These are phyloP conservation scores for Drosophila stalkeri DNA, from an alignment of 2,888 invertebrate species.

Conservation along the genomic window DNA sequence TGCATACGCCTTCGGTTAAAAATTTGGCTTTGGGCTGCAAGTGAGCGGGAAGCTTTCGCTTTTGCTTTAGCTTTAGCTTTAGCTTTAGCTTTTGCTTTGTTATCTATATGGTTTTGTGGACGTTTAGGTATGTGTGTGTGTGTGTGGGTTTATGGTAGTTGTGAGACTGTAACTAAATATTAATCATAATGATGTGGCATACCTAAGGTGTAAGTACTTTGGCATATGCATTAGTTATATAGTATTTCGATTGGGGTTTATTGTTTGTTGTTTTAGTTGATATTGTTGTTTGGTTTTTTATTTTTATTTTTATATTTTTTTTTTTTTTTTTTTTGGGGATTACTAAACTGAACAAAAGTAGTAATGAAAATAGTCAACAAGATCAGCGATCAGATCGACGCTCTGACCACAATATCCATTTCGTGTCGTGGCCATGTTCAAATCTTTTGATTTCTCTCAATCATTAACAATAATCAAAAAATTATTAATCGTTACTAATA, in stretches of 20 bases:
- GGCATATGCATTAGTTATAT: constrained; percentile 46
- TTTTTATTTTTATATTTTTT: constrained; percentile 3
- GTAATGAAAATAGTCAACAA: constrained; percentile 76
- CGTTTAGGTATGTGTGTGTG: background rate
- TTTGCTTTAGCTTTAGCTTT: background rate
- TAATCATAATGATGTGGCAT: constrained; percentile 50
- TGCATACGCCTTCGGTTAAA: constrained; percentile 21
- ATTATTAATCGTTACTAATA: constrained; percentile 51
- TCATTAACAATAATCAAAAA: constrained; percentile 64
- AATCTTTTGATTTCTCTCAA: constrained; percentile 52
- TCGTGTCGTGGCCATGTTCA: constrained; percentile 39
- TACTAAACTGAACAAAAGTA: constrained; percentile 79
- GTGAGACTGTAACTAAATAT: constrained; percentile 42
- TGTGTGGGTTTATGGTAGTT: constrained; percentile 3
- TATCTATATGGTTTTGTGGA: background rate
- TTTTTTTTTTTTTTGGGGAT: constrained; percentile 34
- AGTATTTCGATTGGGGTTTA: constrained; percentile 45
- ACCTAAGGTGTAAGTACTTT: constrained; percentile 45
- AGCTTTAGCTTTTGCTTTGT: constrained; percentile 11
- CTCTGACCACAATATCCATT: constrained; percentile 53
- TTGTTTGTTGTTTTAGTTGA: background rate
- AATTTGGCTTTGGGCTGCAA: constrained; percentile 76
- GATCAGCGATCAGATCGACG: constrained; percentile 49
- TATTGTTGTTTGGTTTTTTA: constrained; percentile 2
- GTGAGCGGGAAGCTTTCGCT: constrained; percentile 47